These are phyloP conservation scores for Drosophila auraria DNA, from an alignment of 1,140 invertebrate genomes.

Conservation along the genomic window DNA sequence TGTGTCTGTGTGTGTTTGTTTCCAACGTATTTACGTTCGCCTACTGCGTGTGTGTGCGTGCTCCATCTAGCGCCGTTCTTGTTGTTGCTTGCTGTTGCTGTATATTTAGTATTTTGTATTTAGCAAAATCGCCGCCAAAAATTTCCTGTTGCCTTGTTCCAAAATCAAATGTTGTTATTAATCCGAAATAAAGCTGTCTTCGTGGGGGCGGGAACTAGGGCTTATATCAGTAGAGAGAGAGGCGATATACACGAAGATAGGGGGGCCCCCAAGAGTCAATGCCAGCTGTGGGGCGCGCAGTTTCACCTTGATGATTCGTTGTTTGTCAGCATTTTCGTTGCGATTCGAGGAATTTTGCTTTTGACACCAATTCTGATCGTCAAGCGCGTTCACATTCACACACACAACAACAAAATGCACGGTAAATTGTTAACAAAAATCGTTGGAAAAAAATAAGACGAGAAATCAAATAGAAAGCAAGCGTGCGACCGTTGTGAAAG, in stretches of 20 bases:
- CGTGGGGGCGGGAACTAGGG: background rate
- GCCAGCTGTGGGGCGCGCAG: constrained; percentile 49
- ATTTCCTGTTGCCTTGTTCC: background rate
- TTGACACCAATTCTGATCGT: constrained; percentile 12
- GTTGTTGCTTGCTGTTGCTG: constrained; percentile 33
- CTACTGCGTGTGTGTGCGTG: constrained; percentile 36
- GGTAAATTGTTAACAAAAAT: constrained; percentile 75
- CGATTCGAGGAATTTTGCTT: constrained; percentile 32
- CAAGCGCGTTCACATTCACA: constrained; percentile 58
- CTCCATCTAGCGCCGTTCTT: constrained; percentile 37
- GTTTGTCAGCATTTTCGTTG: constrained; percentile 62
- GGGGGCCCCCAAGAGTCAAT: constrained; percentile 18
- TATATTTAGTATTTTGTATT: constrained; percentile 57
- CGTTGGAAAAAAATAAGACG: constrained; percentile 50
- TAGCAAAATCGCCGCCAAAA: constrained; percentile 71
- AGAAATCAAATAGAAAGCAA: constrained; percentile 81
- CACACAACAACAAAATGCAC: constrained; percentile 57
- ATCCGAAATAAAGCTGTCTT: background rate
- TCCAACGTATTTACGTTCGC: constrained; percentile 47
- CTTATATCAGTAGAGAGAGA: constrained; percentile 3
- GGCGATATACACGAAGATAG: constrained; percentile 3
- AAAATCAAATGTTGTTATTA: background rate
- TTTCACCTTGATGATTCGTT: constrained; percentile 57
- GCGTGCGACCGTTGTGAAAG: constrained; percentile 45
- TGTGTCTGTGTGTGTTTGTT: constrained; percentile 26